A percentile compares a stretch with the other conserved stretches of the same genome.
Conservation (phyloP, 2,888 invertebrate species). For the Petrolisthes cinctipes region DNA sequence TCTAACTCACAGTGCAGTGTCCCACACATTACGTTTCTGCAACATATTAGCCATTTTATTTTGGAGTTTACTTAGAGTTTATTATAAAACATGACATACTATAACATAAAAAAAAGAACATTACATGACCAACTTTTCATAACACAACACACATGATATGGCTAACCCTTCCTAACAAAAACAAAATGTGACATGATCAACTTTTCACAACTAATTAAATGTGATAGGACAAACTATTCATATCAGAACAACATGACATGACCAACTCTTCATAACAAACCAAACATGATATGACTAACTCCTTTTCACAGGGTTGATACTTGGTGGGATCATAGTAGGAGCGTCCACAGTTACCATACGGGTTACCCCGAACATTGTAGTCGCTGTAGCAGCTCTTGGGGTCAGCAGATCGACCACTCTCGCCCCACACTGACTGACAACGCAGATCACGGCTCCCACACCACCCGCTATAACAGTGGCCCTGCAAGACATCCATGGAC, state of each 20-base stretch:
- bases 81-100: too few relatives aligned
- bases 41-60: too few relatives aligned
- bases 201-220: too few relatives aligned
- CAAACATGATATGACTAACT: neutral
- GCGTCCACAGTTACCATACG: slow-evolving; percentile 93
- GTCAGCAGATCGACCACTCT: slow-evolving; percentile 85
- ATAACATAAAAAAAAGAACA: too few relatives aligned
- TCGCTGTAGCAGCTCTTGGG: slow-evolving; percentile 82
- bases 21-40: neutral
- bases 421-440: slow-evolving; percentile 93
- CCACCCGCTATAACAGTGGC: slow-evolving; percentile 89
- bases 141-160: too few relatives aligned
- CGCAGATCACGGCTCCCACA: slow-evolving; percentile 91
- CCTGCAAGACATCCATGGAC: slow-evolving; percentile 71
- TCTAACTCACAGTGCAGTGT: neutral
- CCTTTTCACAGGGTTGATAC: neutral
- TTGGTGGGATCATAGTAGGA: neutral
- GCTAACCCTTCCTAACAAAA: too few relatives aligned
- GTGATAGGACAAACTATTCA: too few relatives aligned
- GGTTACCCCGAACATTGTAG: slow-evolving; percentile 80
- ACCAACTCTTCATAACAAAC: neutral
- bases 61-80: too few relatives aligned
- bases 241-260: too few relatives aligned
- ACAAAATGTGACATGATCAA: too few relatives aligned
- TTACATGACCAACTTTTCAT: too few relatives aligned